Evolutionary conservation across 2,113 vertebrate species (phyloP), one percentile per base, ranked within the genome.

Genomic region (Acanthisitta chloris): DNA sequence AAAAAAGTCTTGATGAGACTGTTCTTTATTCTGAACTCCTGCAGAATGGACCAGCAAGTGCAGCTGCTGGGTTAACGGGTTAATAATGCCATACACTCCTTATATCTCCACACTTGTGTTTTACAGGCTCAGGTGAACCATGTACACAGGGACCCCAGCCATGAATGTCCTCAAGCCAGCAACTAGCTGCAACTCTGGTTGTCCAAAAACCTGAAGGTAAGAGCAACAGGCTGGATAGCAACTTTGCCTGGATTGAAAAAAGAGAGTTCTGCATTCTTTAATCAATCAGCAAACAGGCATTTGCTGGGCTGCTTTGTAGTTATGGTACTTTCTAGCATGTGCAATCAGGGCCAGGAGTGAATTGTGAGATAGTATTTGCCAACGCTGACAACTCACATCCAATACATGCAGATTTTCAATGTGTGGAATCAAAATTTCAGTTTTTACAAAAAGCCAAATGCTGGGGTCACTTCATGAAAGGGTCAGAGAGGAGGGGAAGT

Each of bases 181-280:
- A 81, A 16, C 11, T 12, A 52, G 15, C 59, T 77, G 8, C 2
- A 5, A 0, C 28, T 61, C 31, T 45, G 66, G 6, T 48, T 5
- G 5, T 43, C 45, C 49, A 18, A 38, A 81, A 57, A 54, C 16
- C 34, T 36, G 26, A 73, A 94, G 92, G 88, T 94, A 88, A 94
- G 88, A 83, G 67, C 10, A 83, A 40, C 38, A 52, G 62, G 46
- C 20, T 84, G 0, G 0, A 31, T 6, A 57, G 82, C 19, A 79
- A 42, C 19, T 76, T 71, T 88, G 36, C n/a, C 58, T 70, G 45
- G 15, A 40, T 51, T 51, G 71, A 43, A 6, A 29, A 15, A 20
- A 20, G 1, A 24, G 36, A 48, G 19, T 69, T 72, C 40, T 88
- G 18, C 9, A 2, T 45, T 69, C 28, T 72, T 82, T 54, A 70